phyloP scores from a whole-genome alignment of 2,888 invertebrate genomes.

The Melipona bicolor region DNA sequence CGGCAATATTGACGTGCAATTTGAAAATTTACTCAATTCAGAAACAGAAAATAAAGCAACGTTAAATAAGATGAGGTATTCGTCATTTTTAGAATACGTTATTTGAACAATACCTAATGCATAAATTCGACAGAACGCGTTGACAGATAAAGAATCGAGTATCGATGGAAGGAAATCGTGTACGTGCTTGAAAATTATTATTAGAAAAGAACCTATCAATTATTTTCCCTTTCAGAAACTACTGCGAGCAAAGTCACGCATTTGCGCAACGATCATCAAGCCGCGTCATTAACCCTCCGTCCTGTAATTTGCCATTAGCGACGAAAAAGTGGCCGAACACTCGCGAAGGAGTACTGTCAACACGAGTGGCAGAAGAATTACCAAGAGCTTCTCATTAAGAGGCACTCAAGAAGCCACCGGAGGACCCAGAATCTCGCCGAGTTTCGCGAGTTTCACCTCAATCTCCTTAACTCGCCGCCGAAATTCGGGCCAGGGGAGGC shows the following conservation, averaged over 20 bases:
- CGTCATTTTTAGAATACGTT: no score
- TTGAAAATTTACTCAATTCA: no score
- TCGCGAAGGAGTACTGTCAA: neutral
- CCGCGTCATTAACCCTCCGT: neutral
- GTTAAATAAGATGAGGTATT: no score
- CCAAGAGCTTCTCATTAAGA: neutral
- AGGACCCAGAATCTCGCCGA: slow-evolving; percentile 1
- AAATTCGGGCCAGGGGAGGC: neutral
- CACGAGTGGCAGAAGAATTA: slow-evolving; percentile 10
- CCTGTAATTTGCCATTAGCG: neutral
- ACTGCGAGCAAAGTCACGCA: no score
- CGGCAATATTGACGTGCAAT: no score
- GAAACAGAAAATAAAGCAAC: no score
- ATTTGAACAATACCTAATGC: no score
- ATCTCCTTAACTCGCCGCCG: neutral
- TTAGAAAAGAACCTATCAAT: no score
- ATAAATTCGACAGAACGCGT: no score
- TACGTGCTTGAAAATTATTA: no score
- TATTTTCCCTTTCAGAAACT: neutral
- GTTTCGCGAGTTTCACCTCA: neutral
- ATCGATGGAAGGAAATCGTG: no score
- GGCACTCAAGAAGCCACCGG: slow-evolving; percentile 1
- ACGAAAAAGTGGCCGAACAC: neutral
- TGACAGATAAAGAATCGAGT: no score
- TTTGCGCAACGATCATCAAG: neutral